Evolutionary conservation across 2,888 invertebrate genomes (phyloP), one percentile per base, ranked within the genome.

Genomic region (Caenorhabditis uteleia): DNA sequence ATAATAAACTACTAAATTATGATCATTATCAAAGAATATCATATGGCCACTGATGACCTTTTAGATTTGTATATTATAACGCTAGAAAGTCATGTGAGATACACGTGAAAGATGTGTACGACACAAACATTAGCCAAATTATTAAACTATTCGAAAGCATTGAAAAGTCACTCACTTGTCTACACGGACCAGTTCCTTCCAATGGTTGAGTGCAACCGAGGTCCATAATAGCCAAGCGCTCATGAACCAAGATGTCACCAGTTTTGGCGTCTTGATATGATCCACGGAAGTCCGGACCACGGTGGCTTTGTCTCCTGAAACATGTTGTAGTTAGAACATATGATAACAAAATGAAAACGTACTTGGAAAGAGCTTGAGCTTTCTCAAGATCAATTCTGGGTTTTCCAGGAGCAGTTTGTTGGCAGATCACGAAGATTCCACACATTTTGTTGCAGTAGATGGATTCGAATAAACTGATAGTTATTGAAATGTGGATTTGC

Each of bases 171-270:
- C 59, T 38, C 40, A 78, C 80, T 65, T 79, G 79, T 23, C 71
- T 60, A 42, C 59, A 46, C n/a, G 64, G 50, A 5, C 34, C 25
- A 6, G 62, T 64, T 54, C 82, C 82, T 49, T 70, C 62, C n/a
- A 82, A 59, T 10, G 82, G 82, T 20, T 82, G 82, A 1, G 62
- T 59, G 47, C 77, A 77, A 23, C 68, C 67, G 14, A 82, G 70
- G 56, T 82, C 82, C 72, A 79, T 77, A 59, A 82, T 82, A 31
- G 81, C 77, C 27, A 82, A 59, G 16, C 82, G 78, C 39, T 82
- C 82, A 53, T 82, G 82, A 48, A 72, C 78, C 33, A 83, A 68
- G 34, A 80, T 75, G 54, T 81, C 78, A 3, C 78, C 80, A 23
- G 69, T 78, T 31, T 51, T 53, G 16, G 70, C 58, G 46, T 75